phyloP scores from a whole-genome alignment of 2,797 vertebrate genomes.

The Gymnoscopelus braueri region DNA sequence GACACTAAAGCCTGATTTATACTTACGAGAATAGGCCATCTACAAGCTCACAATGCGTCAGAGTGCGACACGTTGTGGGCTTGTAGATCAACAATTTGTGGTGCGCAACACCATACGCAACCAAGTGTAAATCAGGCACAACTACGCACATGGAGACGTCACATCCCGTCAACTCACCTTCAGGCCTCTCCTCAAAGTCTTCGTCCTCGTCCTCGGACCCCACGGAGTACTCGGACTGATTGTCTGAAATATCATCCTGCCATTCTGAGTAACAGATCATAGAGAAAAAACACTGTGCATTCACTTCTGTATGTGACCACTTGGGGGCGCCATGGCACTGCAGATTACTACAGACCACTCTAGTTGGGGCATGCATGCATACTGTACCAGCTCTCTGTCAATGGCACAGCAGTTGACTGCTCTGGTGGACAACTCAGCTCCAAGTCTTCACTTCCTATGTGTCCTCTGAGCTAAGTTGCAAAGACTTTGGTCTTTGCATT shows the following conservation, averaged over 20 bases:
- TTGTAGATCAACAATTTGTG: no score
- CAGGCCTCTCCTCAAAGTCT: slow-evolving; percentile 97
- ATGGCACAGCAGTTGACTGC: slow-evolving; percentile 42
- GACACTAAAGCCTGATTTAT: no score
- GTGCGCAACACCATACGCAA: no score
- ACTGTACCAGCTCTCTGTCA: slow-evolving; percentile 27
- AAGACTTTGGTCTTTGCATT: slow-evolving; percentile 27
- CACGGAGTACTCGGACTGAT: slow-evolving; percentile 98
- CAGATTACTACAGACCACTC: slow-evolving; percentile 74
- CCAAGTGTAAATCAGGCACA: no score
- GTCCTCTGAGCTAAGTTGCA: slow-evolving; percentile 40
- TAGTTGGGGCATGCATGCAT: slow-evolving; percentile 45
- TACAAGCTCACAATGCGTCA: no score
- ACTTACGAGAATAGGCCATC: no score
- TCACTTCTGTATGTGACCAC: slow-evolving; percentile 76
- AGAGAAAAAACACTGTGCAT: slow-evolving; percentile 79
- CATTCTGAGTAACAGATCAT: slow-evolving; percentile 90
- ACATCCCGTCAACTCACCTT: slow-evolving; percentile 77
- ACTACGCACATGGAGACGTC: no score
- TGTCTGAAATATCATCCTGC: slow-evolving; percentile 98
- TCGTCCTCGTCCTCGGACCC: slow-evolving; percentile 99
- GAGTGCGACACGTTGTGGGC: no score
- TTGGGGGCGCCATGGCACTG: slow-evolving; percentile 74
- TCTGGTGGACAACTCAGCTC: slow-evolving; percentile 39
- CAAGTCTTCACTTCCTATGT: slow-evolving; percentile 36